Evolutionary conservation across 2,113 vertebrate genomes (phyloP).

Genomic region (Ceyx margarethae): DNA sequence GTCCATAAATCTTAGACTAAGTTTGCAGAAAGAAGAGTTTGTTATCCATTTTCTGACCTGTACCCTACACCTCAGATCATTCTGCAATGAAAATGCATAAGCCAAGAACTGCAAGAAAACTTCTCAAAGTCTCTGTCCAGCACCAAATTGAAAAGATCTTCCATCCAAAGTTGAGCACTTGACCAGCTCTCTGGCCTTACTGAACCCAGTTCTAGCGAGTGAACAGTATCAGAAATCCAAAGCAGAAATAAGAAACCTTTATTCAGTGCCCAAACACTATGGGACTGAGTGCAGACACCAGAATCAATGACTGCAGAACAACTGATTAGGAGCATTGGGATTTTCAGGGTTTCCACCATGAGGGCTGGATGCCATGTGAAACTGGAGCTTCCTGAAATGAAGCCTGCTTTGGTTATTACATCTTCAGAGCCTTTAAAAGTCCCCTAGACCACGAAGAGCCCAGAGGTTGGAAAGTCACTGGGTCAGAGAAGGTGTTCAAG

Average conservation of each 20-base stretch:
- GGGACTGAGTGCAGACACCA: not conserved
- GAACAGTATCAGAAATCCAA: fast-evolving
- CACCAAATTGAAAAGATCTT: not conserved
- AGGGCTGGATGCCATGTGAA: fast-evolving
- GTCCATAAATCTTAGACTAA: not conserved
- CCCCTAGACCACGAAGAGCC: not conserved
- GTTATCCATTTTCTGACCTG: not conserved
- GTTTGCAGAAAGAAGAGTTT: not conserved
- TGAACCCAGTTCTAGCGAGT: not conserved
- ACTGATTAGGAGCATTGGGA: fast-evolving
- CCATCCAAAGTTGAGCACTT: not conserved
- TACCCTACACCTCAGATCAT: not conserved
- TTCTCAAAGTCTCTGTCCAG: not conserved
- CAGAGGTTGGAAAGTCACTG: fast-evolving
- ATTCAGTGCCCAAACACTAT: not conserved
- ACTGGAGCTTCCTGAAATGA: fast-evolving
- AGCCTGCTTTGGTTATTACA: not conserved
- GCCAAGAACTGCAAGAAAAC: not conserved
- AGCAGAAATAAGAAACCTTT: not conserved
- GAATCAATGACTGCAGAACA: not conserved
- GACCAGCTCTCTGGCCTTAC: not conserved
- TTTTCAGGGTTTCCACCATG: not conserved
- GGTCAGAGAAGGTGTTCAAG: not conserved
- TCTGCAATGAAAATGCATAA: not conserved
- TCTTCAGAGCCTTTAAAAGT: not conserved